Conservation (phyloP, 1,140 invertebrate genomes). For the Mamestra configurata region DNA sequence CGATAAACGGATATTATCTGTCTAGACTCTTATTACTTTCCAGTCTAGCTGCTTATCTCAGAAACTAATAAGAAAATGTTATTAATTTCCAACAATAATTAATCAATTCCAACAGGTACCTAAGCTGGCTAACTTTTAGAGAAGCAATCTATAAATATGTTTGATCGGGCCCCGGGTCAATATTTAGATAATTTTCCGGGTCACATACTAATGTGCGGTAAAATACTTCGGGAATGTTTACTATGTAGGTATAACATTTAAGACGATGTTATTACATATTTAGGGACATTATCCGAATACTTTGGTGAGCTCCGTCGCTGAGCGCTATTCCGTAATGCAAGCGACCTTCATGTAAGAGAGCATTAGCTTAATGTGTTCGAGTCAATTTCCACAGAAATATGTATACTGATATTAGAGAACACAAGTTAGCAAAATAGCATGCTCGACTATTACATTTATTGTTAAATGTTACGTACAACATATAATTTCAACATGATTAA, state of each 20-base stretch:
- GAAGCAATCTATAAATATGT: neutral
- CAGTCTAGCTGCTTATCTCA: too few relatives aligned
- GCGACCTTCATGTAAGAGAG: slow-evolving; percentile 20
- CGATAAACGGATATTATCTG: neutral
- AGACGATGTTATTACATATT: neutral
- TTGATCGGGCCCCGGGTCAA: slow-evolving; percentile 9
- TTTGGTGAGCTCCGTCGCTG: neutral
- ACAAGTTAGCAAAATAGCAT: neutral
- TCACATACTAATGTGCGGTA: slow-evolving; percentile 7
- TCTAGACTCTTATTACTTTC: neutral
- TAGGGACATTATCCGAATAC: slow-evolving; percentile 7
- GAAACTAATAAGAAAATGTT: too few relatives aligned
- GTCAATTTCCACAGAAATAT: neutral
- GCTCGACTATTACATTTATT: neutral
- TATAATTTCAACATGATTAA: slow-evolving; percentile 17
- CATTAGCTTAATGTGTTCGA: slow-evolving; percentile 24
- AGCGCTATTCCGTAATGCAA: slow-evolving; percentile 20
- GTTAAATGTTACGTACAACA: neutral
- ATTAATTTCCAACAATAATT: too few relatives aligned
- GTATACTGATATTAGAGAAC: too few relatives aligned
- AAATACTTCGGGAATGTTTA: neutral
- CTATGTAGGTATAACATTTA: neutral
- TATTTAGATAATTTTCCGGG: neutral
- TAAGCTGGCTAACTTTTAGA: neutral
- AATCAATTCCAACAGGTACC: too few relatives aligned